Base-by-base conservation (phyloP, 2,113 vertebrate species). In the Tupaia chinensis region DNA sequence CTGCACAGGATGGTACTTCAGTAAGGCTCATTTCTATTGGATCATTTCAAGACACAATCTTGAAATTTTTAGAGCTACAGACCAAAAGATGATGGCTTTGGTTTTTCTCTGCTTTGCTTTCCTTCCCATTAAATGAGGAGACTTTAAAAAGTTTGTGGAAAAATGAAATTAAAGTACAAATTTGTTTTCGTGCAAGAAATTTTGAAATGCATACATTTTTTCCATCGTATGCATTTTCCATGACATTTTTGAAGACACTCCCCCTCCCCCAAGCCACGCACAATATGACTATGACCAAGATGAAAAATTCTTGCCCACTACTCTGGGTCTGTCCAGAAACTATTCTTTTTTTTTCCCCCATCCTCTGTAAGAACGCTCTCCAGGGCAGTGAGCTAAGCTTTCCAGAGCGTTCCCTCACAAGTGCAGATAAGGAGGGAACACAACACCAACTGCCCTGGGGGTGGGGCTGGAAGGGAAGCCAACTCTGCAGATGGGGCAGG, bases 271-370 rank as follows among this genome's bases (percentile, higher is more conserved):
- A 44, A 44, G 44, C 44, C 44, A 44, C 44, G 44, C 44, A 44
- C 44, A 44, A 44, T 82, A 86, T 81, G 77, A 90, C 60, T 82
- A 66, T 69, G 4, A 14, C 68, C 79, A 92, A 94, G 53, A 82
- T 70, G 44, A 73, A 78, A 89, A 88, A 11, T 63, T 63, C 44
- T 54, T 87, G 61, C 11, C 29, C 61, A 72, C 16, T 58, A 16
- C 32, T 2, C 27, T 63, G 5, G 8, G 15, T 74, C n/a, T 23
- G 60, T 94, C 7, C 44, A 44, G 44, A 44, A 44, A 44, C 44
- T 44, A 44, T 44, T 44, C 44, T 44, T 44, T 44, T 5, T 84
- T 89, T 79, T 29, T 32, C 32, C 32, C 32, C 10, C 23, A 10
- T 72, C 4, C 12, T 76, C 16, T 29, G 77, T 1, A 79, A 56